Percentiles rank a stretch among this genome's conserved stretches.
Evolutionary conservation across 2,113 vertebrate genomes (phyloP).

Genomic region (Chloropsis cyanopogon): DNA sequence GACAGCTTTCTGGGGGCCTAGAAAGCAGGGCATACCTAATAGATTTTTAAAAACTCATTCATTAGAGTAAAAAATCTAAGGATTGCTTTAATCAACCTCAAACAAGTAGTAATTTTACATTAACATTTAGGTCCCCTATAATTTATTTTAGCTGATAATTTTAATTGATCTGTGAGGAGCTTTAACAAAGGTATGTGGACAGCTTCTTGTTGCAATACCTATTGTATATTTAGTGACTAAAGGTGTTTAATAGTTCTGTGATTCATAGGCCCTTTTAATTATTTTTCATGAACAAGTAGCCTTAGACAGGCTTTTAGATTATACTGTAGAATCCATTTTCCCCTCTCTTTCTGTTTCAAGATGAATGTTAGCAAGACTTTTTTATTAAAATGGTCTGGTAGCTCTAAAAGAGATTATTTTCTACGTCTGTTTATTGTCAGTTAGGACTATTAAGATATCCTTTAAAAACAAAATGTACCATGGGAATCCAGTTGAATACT

Average conservation of each 20-base stretch:
- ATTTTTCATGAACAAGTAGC: background rate
- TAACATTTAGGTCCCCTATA: background rate
- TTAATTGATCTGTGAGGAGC: background rate
- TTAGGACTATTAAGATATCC: background rate
- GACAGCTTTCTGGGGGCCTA: background rate
- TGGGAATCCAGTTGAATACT: background rate
- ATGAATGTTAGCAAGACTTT: background rate
- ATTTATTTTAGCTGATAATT: background rate
- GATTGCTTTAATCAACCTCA: background rate
- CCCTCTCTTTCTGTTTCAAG: background rate
- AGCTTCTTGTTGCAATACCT: background rate
- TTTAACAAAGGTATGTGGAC: background rate
- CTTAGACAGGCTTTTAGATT: background rate
- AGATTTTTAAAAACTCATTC: background rate
- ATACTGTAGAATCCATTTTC: background rate
- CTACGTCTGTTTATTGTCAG: background rate
- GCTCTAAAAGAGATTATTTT: background rate
- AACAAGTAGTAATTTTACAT: background rate
- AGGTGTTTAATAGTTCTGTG: background rate
- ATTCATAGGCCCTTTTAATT: background rate
- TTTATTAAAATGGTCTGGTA: background rate
- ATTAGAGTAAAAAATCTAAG: background rate
- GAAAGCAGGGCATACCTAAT: background rate
- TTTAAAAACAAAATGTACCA: background rate
- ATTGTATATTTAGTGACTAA: background rate